phyloP scores from a whole-genome alignment of 2,797 vertebrate species.

The Enteromius thamalakanensis region DNA sequence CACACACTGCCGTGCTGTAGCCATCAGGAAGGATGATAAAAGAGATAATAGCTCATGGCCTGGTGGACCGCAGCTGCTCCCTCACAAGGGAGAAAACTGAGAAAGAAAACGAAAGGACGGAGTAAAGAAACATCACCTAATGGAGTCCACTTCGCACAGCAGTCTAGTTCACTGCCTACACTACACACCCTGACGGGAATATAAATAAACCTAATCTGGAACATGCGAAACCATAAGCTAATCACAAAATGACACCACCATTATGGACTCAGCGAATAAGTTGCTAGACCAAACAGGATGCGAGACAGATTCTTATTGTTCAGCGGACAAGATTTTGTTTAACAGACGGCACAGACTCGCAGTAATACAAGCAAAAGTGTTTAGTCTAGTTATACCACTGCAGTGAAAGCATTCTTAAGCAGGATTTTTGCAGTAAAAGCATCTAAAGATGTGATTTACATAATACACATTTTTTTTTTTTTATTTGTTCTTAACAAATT shows the following conservation, averaged over 20 bases:
- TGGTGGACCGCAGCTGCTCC: conserved; percentile 54
- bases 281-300: conserved; percentile 45
- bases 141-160: conserved; percentile 29
- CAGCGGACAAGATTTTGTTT: conserved; percentile 21
- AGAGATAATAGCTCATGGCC: conserved; percentile 64
- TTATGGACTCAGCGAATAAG: neutral
- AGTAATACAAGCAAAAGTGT: conserved; percentile 14
- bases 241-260: conserved; percentile 5
- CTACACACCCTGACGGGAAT: conserved; percentile 22
- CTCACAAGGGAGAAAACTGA: conserved; percentile 57
- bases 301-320: conserved; percentile 21
- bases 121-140: conserved; percentile 40
- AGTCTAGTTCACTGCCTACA: conserved; percentile 24
- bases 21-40: conserved; percentile 66
- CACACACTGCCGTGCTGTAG: conserved; percentile 34
- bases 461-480: neutral
- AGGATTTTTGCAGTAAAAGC: neutral
- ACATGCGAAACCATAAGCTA: neutral
- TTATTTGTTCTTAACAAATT: neutral
- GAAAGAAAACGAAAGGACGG: conserved; percentile 28
- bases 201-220: conserved; percentile 20
- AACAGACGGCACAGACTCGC: neutral
- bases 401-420: neutral
- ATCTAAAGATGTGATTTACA: neutral
- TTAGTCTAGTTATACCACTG: conserved; percentile 13